phyloP scores from a whole-genome alignment of 2,888 invertebrate genomes.

The Drosophila subquinaria region DNA sequence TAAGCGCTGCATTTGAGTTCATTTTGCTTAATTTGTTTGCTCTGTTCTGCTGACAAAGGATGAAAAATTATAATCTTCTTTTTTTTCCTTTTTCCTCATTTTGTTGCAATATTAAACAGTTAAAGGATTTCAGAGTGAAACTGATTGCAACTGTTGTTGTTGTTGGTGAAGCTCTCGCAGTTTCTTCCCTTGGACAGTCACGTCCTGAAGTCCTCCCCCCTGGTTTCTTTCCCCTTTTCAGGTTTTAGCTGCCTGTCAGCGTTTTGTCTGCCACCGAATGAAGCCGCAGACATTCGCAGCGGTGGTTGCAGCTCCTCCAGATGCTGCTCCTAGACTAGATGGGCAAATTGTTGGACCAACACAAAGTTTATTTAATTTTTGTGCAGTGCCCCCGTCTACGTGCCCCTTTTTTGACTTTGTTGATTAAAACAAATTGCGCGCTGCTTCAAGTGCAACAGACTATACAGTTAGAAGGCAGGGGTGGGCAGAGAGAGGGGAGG shows the following conservation, averaged over 20 bases:
- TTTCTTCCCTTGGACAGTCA: slow-evolving; percentile 38
- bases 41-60: slow-evolving; percentile 21
- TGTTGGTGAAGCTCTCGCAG: slow-evolving; percentile 19
- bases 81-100: slow-evolving; percentile 11
- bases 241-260: slow-evolving; percentile 56
- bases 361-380: slow-evolving; percentile 79
- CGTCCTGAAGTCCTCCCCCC: slow-evolving; percentile 5
- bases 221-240: slow-evolving; percentile 5
- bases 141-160: slow-evolving; percentile 43
- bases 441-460: slow-evolving; percentile 66
- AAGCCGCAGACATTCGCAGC: slow-evolving; percentile 62
- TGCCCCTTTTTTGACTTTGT: slow-evolving; percentile 75
- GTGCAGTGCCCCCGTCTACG: slow-evolving; percentile 45
- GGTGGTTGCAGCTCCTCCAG: slow-evolving; percentile 20
- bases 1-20: slow-evolving; percentile 34
- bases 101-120: slow-evolving; percentile 73
- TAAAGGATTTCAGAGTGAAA: slow-evolving; percentile 63
- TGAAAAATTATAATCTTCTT: background rate
- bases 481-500: background rate
- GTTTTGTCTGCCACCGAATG: slow-evolving; percentile 60
- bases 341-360: slow-evolving; percentile 74
- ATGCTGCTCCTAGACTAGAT: slow-evolving; percentile 32
- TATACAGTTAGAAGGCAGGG: background rate
- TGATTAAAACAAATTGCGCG: slow-evolving; percentile 80
- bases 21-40: slow-evolving; percentile 64